A percentile compares a stretch with the other conserved stretches of the same genome.
Evolutionary conservation across 2,797 vertebrate species (phyloP).

Genomic region (Hypotaenidia philippensis): DNA sequence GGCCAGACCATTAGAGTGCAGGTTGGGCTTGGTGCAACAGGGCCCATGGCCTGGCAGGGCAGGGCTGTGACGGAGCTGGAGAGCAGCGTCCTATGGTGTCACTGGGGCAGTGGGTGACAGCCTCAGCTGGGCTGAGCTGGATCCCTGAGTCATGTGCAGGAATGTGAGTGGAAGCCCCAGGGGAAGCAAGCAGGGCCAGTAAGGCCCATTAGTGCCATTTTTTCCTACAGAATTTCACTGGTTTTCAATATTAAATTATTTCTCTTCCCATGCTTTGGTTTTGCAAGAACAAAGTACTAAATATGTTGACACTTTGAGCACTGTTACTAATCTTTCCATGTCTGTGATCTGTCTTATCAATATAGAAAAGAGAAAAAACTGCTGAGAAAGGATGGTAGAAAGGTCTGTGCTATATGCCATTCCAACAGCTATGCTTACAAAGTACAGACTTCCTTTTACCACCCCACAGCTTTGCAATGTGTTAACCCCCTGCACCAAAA

Average conservation of each 20-base stretch:
- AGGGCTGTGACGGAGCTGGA: background rate
- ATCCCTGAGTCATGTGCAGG: background rate
- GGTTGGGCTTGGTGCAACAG: background rate
- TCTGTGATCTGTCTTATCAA: background rate
- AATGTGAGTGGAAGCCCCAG: background rate
- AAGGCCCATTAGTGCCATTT: background rate
- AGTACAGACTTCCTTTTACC: background rate
- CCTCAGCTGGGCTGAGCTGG: background rate
- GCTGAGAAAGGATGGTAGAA: background rate
- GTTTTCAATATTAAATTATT: background rate
- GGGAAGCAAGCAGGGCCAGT: background rate
- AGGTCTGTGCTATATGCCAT: fast-evolving
- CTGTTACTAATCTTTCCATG: background rate
- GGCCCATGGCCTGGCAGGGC: background rate
- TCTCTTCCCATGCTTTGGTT: background rate
- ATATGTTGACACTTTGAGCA: background rate
- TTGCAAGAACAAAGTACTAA: background rate
- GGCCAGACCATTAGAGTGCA: background rate
- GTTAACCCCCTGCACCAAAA: background rate
- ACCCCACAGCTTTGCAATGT: background rate
- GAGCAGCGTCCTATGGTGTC: fast-evolving
- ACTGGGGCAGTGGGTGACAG: background rate
- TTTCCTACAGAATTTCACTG: background rate
- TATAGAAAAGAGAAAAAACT: background rate
- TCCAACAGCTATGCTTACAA: background rate